Conservation (phyloP, 2,113 vertebrate species). For the Apaloderma vittatum region DNA sequence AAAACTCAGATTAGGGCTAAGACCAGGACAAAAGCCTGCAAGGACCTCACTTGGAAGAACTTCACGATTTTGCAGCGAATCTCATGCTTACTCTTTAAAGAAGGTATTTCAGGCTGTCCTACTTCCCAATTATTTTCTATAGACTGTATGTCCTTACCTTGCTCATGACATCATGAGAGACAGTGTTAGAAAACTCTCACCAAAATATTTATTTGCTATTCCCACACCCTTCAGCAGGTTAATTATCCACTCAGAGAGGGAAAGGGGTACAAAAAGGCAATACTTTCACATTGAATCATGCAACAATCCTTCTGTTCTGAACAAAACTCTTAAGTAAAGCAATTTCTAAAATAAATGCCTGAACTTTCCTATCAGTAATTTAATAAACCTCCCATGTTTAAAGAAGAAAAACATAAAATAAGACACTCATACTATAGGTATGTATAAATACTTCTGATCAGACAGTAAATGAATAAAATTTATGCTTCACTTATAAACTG, state of each 20-base stretch:
- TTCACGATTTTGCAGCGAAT: neutral
- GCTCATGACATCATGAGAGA: neutral
- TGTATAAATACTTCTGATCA: conserved; percentile 66
- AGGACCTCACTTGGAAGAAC: neutral
- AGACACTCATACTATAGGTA: conserved; percentile 49
- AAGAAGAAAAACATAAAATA: conserved; percentile 50
- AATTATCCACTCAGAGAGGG: conserved; percentile 36
- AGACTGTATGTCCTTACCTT: neutral
- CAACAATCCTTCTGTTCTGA: neutral
- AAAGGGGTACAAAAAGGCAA: conserved; percentile 18
- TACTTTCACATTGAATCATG: conserved; percentile 37
- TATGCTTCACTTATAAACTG: neutral
- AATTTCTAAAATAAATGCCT: neutral
- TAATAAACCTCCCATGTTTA: neutral
- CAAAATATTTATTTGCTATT: neutral
- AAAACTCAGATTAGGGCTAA: neutral
- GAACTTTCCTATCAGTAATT: neutral
- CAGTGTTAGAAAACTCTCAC: neutral
- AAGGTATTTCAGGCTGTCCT: neutral
- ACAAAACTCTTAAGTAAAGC: neutral
- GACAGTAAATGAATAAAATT: conserved; percentile 54
- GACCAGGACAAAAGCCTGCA: neutral
- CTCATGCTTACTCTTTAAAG: neutral
- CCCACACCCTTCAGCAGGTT: neutral
- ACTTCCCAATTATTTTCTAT: neutral